Evolutionary conservation across 2,888 invertebrate genomes (phyloP), one percentile per base, ranked within the genome.

Genomic region (Athalia circularis): DNA sequence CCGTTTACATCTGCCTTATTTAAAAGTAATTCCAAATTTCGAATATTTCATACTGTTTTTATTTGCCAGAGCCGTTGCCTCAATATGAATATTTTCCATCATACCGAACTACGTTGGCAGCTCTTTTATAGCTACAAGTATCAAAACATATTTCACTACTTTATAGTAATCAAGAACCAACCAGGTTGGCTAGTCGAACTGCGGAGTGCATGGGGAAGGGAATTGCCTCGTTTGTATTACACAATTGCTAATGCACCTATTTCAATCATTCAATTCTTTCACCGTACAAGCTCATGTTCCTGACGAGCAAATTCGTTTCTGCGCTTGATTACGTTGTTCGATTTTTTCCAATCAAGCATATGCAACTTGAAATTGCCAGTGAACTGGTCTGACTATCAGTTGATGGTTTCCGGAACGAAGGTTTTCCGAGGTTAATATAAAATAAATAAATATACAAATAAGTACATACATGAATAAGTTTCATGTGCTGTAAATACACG

Each of bases 401-500:
- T 29, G 29, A 29, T 29, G 29, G 29, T 29, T 29, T 29, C 4
- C 68, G 50, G 52, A 9, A 15, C 47, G 15, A 45, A n/a, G 47
- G 5, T n/a, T 15, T 59, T 47, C 47, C 43, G 5, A 15, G 57
- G 45, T 72, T 59, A n/a, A 59, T 72, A 59, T 47, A n/a, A 43
- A 64, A 7, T n/a, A 59, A 59, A 59, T 29, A 29, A 29, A 29
- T 29, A 29, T 29, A 29, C 2, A 2, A 29, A 29, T 29, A 29
- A 29, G 29, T 29, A 29, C 29, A 64, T 43, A 64, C 57, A 72
- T 29, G 59, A 72, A 13, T 3, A 45, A 72, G 70, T 57, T 72
- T 72, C 72, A 47, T 72, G 47, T 59, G 72, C 72, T 72, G 59
- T 59, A 48, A 72, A 54, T 54, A 54, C n/a, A 54, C n/a, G 8